A percentile compares a stretch with the other conserved stretches of the same genome.
Evolutionary conservation across 2,113 vertebrate species (phyloP).

Genomic region (Rhabdornis inornatus): DNA sequence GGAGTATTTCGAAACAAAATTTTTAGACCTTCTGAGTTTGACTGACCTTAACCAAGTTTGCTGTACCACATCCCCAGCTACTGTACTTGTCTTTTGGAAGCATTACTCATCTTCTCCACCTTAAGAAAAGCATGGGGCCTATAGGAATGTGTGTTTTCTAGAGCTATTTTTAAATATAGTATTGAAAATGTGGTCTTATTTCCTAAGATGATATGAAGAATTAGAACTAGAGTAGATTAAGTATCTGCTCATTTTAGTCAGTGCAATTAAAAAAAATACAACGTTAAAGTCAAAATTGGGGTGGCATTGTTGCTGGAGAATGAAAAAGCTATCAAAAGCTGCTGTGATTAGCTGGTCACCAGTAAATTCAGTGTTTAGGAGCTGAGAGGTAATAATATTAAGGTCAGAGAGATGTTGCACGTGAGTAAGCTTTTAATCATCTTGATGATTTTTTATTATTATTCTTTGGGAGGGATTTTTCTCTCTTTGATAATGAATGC

Average conservation of each 20-base stretch:
- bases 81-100: neutral
- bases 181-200: neutral
- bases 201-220: neutral
- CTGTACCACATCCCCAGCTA: neutral
- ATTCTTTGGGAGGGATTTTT: neutral
- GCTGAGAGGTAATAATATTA: neutral
- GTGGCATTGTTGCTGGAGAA: neutral
- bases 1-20: neutral
- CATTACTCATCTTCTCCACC: neutral
- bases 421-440: neutral
- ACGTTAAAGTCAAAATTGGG: neutral
- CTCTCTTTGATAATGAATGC: neutral
- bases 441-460: neutral
- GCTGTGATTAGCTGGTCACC: neutral
- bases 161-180: neutral
- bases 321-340: neutral
- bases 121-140: neutral
- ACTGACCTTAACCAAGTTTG: neutral
- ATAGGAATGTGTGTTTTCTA: neutral
- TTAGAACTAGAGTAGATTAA: neutral
- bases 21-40: neutral
- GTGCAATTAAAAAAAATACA: neutral
- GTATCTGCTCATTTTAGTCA: neutral
- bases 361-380: neutral
- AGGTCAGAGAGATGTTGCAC: rapidly evolving